phyloP scores from a whole-genome alignment of 1,140 invertebrate genomes.

The Armadillidium nasatum region DNA sequence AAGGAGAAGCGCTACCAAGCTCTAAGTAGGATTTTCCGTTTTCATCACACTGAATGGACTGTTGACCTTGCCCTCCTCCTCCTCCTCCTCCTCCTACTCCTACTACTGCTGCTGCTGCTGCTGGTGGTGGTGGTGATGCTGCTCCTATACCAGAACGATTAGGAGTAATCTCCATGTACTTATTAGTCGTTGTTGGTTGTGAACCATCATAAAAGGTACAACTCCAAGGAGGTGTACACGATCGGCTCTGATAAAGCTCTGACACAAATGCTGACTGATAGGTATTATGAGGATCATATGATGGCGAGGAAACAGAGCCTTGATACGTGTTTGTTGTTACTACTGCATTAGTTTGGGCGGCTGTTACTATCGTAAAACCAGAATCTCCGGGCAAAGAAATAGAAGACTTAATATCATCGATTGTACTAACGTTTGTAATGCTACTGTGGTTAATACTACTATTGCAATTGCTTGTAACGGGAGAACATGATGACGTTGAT shows the following conservation, averaged over 20 bases:
- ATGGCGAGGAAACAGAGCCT: constrained; percentile 35
- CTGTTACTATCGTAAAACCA: constrained; percentile 33
- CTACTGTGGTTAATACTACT: neutral
- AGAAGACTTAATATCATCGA: constrained; percentile 10
- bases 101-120: too few species aligned
- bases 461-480: constrained; percentile 7
- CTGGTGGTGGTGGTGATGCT: constrained; percentile 25
- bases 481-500: constrained; percentile 10
- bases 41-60: constrained; percentile 78
- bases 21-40: constrained; percentile 86
- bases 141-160: constrained; percentile 16
- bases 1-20: constrained; percentile 56
- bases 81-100: neutral
- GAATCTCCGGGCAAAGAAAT: constrained; percentile 17
- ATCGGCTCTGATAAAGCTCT: constrained; percentile 24
- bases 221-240: constrained; percentile 35
- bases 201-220: constrained; percentile 43
- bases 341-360: constrained; percentile 34
- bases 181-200: constrained; percentile 40
- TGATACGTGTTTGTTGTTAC: constrained; percentile 41
- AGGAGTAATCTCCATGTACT: constrained; percentile 42
- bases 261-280: constrained; percentile 27
- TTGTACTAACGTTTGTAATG: neutral
- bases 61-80: constrained; percentile 49
- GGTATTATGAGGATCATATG: constrained; percentile 35